These are phyloP conservation scores for Nematopogon swammerdamellus DNA, from an alignment of 2,888 invertebrate genomes.

Conservation along the genomic window DNA sequence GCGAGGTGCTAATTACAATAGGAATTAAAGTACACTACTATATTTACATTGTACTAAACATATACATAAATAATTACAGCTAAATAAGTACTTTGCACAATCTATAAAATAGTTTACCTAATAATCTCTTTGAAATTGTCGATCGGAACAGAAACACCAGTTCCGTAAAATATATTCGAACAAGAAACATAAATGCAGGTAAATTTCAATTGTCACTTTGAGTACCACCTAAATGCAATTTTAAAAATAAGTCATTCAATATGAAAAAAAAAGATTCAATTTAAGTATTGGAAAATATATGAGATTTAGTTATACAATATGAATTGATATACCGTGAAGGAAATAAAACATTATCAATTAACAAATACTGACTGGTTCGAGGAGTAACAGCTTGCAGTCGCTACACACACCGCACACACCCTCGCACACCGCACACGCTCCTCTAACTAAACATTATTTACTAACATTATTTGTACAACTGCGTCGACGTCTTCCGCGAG, in stretches of 20 bases:
- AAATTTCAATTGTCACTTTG: too few species aligned
- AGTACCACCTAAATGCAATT: too few species aligned
- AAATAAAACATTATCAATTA: too few species aligned
- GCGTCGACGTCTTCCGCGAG: constrained; percentile 29
- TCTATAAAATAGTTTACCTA: constrained; percentile 6
- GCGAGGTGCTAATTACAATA: too few species aligned
- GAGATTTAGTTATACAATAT: too few species aligned
- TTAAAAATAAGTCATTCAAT: too few species aligned
- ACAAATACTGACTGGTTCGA: background rate
- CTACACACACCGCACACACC: background rate
- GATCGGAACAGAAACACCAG: background rate
- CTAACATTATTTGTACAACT: constrained; percentile 52
- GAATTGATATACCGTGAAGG: too few species aligned
- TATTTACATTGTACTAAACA: constrained; percentile 47
- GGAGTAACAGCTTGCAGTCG: too few species aligned
- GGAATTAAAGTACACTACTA: constrained; percentile 22
- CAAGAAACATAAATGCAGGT: too few species aligned
- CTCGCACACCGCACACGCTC: background rate
- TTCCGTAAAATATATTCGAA: too few species aligned
- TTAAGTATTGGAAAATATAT: too few species aligned
- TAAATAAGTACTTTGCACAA: constrained; percentile 57
- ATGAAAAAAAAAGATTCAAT: too few species aligned
- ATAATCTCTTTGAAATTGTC: background rate
- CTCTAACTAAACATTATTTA: constrained; percentile 4
- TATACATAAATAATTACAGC: constrained; percentile 53